These are phyloP conservation scores for Psix sp. DNA, from an alignment of 1,140 invertebrate species.

Conservation along the genomic window DNA sequence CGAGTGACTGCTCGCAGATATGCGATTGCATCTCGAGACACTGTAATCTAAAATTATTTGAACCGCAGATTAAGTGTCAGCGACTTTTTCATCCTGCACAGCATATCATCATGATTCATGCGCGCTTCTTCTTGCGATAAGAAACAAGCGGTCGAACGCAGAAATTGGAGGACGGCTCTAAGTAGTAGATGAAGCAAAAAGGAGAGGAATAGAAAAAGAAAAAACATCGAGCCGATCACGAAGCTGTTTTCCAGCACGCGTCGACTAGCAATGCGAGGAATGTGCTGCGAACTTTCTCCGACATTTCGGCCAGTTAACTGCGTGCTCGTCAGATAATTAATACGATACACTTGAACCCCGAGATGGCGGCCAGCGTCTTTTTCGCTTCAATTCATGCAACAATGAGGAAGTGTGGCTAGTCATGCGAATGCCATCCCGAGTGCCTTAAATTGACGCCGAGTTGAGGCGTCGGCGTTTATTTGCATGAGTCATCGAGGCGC, in stretches of 20 bases:
- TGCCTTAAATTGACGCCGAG: conserved; percentile 27
- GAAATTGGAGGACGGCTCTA: no score
- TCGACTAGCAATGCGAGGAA: conserved; percentile 23
- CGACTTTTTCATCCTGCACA: conserved; percentile 7
- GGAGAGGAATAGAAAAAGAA: not conserved
- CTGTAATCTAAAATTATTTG: conserved; percentile 25
- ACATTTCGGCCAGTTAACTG: conserved; percentile 43
- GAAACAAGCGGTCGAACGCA: no score
- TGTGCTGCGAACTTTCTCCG: conserved; percentile 37
- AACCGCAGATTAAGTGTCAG: conserved; percentile 14
- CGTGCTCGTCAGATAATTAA: conserved; percentile 33
- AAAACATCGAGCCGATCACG: not conserved
- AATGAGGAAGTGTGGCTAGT: conserved; percentile 39
- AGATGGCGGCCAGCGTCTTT: conserved; percentile 13
- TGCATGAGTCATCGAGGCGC: conserved; percentile 23
- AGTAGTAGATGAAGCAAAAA: not conserved
- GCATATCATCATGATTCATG: conserved; percentile 10
- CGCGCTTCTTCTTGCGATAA: not conserved
- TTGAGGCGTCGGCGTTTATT: conserved; percentile 6
- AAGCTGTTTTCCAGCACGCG: conserved; percentile 5
- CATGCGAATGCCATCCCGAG: conserved; percentile 37
- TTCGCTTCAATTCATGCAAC: conserved; percentile 40
- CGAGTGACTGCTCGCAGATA: conserved; percentile 34
- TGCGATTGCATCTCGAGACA: conserved; percentile 29
- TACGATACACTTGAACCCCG: conserved; percentile 40